A percentile compares a stretch with the other conserved stretches of the same genome.
Evolutionary conservation across 2,113 vertebrate species (phyloP).

Genomic region (Pterocles orientalis): DNA sequence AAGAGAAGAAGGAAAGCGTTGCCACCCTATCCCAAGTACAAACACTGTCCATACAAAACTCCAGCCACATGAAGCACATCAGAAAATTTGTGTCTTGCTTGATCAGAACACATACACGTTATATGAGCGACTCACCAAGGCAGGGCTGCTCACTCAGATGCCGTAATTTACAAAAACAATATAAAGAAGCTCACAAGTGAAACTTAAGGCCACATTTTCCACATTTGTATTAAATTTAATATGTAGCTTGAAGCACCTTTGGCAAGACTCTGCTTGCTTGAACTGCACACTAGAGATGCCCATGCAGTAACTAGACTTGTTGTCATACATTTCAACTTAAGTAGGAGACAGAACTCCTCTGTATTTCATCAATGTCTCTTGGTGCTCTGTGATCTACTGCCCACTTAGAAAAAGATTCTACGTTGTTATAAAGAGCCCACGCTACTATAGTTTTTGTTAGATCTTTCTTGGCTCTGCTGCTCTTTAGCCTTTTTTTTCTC

Average conservation of each 20-base stretch:
- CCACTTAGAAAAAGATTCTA: conserved; percentile 9
- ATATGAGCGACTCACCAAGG: neutral
- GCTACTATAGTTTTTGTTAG: conserved; percentile 27
- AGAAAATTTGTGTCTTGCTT: neutral
- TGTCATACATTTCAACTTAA: neutral
- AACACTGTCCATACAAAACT: neutral
- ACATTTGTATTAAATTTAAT: neutral
- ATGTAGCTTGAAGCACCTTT: neutral
- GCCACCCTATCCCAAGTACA: neutral
- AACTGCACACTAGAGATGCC: neutral
- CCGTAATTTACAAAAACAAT: neutral
- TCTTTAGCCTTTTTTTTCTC: conserved; percentile 1
- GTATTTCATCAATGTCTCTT: neutral
- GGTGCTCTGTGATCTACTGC: conserved; percentile 46
- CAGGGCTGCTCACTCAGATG: neutral
- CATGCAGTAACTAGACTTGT: neutral
- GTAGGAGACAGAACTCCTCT: conserved; percentile 15
- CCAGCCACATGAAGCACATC: neutral
- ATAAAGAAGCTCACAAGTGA: neutral
- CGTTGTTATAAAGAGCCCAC: conserved; percentile 29
- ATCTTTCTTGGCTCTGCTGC: conserved; percentile 30
- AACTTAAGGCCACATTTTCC: neutral
- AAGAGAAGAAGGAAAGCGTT: neutral
- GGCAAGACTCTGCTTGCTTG: neutral
- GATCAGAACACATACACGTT: neutral